Base-by-base conservation (phyloP, 2,888 invertebrate genomes). In the Phortica magna region DNA sequence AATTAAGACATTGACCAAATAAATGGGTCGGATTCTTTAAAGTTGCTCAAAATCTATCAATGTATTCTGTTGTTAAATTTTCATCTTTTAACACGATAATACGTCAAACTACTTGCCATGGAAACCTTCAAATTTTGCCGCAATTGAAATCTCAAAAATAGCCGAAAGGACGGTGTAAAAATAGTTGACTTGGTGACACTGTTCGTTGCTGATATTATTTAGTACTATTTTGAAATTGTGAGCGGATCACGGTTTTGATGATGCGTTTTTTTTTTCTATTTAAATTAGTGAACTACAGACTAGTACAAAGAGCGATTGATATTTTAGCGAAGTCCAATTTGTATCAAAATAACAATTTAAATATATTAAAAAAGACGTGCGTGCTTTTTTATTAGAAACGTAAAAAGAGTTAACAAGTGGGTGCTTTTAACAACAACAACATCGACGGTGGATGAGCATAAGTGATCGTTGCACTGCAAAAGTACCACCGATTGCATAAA, bases 371-470 rank as follows among this genome's bases (percentile, higher is more conserved):
- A 61, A 61, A 17, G 9, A 19, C 59, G 59, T 1, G 59, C 17
- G 17, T 59, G n/a, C 19, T 59, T 19, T 59, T 61, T 9, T 17
- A 59, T 22, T 61, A 19, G 6, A 10, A 22, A 61, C 19, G 7
- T 19, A 10, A 19, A 61, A 61, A 17, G 61, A 19, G 22, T 61
- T 61, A 61, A 61, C 61, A 61, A 61, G 61, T 61, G 61, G 61
- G 61, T 61, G 61, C 31, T 61, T 22, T 12, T 22, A 19, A 61
- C 48, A 48, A 12, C 61, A 9, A 22, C 22, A 12, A 61, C 22
- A 12, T 61, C 9, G 22, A 61, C 61, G 61, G 7, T 9, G 19
- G 19, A 19, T 22, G 61, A 55, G 55, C 61, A 22, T 6, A 48
- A 48, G 10, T 5, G 48, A 48, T 48, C 48, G 31, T 31, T 31